Conservation (phyloP, 2,888 invertebrate genomes). For the Cosmia pyralina region DNA sequence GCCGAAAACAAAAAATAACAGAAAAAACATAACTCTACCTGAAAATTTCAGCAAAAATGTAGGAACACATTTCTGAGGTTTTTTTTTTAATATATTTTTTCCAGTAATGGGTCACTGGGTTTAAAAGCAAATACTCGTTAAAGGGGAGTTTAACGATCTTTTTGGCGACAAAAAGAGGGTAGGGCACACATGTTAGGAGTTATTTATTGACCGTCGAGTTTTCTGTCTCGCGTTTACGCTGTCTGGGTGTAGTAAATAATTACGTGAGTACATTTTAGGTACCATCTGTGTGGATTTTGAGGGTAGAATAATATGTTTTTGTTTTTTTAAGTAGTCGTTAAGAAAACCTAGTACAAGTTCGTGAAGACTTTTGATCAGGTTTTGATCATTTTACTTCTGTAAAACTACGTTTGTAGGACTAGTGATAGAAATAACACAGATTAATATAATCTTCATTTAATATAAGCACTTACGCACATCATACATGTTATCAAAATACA, state of each 20-base stretch:
- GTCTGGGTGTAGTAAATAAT: constrained; percentile 23
- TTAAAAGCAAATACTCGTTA: constrained; percentile 56
- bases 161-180: constrained; percentile 29
- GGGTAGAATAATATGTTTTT: neutral
- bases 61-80: constrained; percentile 14
- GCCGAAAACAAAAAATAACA: constrained; percentile 22
- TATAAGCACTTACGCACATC: no score
- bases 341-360: no score
- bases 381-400: no score
- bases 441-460: no score
- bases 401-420: no score
- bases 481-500: no score
- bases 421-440: no score
- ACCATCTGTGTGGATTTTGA: constrained; percentile 14
- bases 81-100: constrained; percentile 36
- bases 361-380: no score
- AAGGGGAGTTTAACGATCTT: constrained; percentile 46
- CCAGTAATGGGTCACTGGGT: constrained; percentile 25
- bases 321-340: neutral
- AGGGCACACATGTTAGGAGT: constrained; percentile 18
- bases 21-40: constrained; percentile 21
- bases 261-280: constrained; percentile 36
- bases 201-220: constrained; percentile 30
- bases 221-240: constrained; percentile 30
- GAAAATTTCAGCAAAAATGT: constrained; percentile 23